phyloP scores from a whole-genome alignment of 2,797 vertebrate species.

The Merluccius polli region DNA sequence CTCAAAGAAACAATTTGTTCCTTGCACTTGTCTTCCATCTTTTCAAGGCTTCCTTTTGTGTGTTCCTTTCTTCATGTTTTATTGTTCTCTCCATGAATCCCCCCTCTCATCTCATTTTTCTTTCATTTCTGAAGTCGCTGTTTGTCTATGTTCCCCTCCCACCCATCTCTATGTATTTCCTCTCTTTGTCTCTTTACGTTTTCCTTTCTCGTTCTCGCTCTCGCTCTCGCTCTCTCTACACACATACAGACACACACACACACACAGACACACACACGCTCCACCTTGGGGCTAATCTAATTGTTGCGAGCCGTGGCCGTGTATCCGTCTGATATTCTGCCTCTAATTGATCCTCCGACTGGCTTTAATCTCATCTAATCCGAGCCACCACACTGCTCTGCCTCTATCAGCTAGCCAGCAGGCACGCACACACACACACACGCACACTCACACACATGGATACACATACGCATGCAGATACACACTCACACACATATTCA shows the following conservation, averaged over 20 bases:
- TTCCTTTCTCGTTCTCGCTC: not conserved
- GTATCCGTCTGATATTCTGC: slow-evolving; percentile 75
- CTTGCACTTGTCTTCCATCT: not conserved
- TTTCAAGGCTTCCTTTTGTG: not conserved
- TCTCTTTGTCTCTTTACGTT: slow-evolving; percentile 8
- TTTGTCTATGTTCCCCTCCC: not conserved
- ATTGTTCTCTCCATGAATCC: not conserved
- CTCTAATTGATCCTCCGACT: slow-evolving; percentile 80
- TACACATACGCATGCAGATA: slow-evolving; percentile 1
- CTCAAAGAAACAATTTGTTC: slow-evolving; percentile 5
- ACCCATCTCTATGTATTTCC: slow-evolving; percentile 3
- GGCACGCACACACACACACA: slow-evolving; percentile 31
- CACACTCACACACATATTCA: not conserved
- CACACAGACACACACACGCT: slow-evolving; percentile 41
- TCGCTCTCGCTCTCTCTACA: not conserved
- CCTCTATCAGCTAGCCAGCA: slow-evolving; percentile 57
- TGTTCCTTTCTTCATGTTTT: not conserved
- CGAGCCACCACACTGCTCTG: slow-evolving; percentile 66
- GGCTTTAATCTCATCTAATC: slow-evolving; percentile 81
- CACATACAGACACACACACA: not conserved
- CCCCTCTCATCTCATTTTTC: not conserved
- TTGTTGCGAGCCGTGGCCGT: slow-evolving; percentile 65
- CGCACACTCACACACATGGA: slow-evolving; percentile 18
- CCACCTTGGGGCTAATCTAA: slow-evolving; percentile 71
- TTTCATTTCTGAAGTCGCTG: slow-evolving; percentile 5